Evolutionary conservation across 2,888 invertebrate species (phyloP).

Genomic region (Spicauda simplicius): DNA sequence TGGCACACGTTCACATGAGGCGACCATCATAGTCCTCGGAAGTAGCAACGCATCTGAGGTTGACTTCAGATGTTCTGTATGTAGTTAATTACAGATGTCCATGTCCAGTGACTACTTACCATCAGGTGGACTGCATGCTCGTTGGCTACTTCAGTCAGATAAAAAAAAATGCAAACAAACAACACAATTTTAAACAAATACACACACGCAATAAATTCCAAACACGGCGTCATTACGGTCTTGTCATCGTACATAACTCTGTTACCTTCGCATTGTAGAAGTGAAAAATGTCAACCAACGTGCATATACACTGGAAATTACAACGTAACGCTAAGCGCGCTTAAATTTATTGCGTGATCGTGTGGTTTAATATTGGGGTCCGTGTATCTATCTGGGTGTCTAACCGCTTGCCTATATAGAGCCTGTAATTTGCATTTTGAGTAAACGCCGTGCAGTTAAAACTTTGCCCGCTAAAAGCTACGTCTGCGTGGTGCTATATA

Average conservation of each 20-base stretch:
- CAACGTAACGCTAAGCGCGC: slow-evolving; percentile 56
- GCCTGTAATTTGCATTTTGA: slow-evolving; percentile 81
- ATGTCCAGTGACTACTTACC: too few relatives aligned
- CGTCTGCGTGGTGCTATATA: slow-evolving; percentile 60
- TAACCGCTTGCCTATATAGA: slow-evolving; percentile 65
- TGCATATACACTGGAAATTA: slow-evolving; percentile 57
- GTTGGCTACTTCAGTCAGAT: too few relatives aligned
- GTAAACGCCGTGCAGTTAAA: slow-evolving; percentile 77
- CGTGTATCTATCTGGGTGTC: slow-evolving; percentile 73
- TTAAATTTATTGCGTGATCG: slow-evolving; percentile 74
- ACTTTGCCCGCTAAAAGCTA: slow-evolving; percentile 61
- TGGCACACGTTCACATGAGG: too few relatives aligned
- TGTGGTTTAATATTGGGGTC: slow-evolving; percentile 80
- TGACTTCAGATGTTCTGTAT: too few relatives aligned
- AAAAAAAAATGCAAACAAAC: too few relatives aligned
- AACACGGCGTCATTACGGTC: neutral
- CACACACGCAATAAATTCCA: neutral
- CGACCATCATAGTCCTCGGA: too few relatives aligned
- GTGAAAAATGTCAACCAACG: slow-evolving; percentile 30
- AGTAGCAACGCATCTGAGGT: too few relatives aligned
- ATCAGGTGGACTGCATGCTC: too few relatives aligned
- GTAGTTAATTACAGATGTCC: too few relatives aligned
- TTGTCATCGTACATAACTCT: neutral
- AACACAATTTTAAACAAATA: too few relatives aligned
- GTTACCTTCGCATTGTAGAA: neutral